Evolutionary conservation across 1,140 invertebrate genomes (phyloP).

Genomic region (Leptinotarsa defecta): DNA sequence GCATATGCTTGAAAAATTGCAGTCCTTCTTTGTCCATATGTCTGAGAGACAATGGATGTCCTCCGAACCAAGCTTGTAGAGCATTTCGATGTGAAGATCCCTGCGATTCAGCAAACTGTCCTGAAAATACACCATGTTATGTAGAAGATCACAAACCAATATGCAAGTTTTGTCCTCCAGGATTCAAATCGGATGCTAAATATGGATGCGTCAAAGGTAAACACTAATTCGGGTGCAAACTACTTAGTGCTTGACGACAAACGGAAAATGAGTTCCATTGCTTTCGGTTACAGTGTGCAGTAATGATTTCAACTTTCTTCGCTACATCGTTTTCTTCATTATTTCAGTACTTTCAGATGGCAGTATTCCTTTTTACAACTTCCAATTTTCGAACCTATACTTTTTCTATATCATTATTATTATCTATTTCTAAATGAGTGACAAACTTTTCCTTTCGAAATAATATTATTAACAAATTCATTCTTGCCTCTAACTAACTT

Average conservation of each 20-base stretch:
- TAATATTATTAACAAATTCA: background rate
- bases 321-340: conserved; percentile 39
- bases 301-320: conserved; percentile 39
- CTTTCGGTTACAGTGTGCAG: conserved; percentile 42
- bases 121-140: conserved; percentile 81
- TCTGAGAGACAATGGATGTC: conserved; percentile 85
- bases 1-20: conserved; percentile 85
- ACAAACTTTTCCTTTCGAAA: background rate
- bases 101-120: conserved; percentile 78
- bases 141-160: conserved; percentile 90
- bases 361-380: background rate
- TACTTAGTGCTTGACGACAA: conserved; percentile 50
- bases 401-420: background rate
- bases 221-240: conserved; percentile 53
- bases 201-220: conserved; percentile 96
- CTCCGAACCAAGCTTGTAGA: conserved; percentile 79
- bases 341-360: conserved; percentile 21
- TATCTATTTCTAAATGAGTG: background rate
- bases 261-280: conserved; percentile 29
- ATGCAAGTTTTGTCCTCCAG: conserved; percentile 91
- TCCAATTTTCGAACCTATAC: background rate
- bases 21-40: conserved; percentile 85
- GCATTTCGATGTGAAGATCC: conserved; percentile 90
- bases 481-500: background rate
- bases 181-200: conserved; percentile 85